Base-by-base conservation (phyloP, 2,113 vertebrate species). In the Orcinus orca region DNA sequence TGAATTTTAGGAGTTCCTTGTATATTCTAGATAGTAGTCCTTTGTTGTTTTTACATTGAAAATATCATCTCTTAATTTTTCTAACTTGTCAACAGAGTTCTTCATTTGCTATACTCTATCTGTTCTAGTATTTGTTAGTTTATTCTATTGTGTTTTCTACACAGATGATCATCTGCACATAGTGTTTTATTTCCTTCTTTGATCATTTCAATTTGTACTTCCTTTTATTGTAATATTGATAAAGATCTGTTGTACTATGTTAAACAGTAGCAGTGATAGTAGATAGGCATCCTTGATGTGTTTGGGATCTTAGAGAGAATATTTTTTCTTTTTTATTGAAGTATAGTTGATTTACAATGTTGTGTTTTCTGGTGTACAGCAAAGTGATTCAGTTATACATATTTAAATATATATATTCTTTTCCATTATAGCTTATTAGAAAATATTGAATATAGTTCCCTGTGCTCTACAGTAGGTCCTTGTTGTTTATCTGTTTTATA, bases 281-380 rank as follows among this genome's bases (percentile, higher is more conserved):
- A 86, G 15, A 10, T 67, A 90, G 33, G 44, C n/a, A 81, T 62
- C 74, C n/a, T 91, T 84, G 55, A 88, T 63, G 12, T 68, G n/a
- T 89, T 90, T 76, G 65, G 31, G 77, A 92, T 55, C 90, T 71
- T 93, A 76, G 60, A 96, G 63, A 55, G 44, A 88, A n/a, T 67
- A 63, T 41, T 47, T 53, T 77, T 77, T 33, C 44, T 77, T 77
- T 77, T 77, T 47, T 50, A 50, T 47, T 77, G 74, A 77, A 6
- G 29, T 33, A 20, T 33, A 77, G 29, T 77, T 77, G 44, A 50
- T 77, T 77, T 50, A 50, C 74, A 77, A 3, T 50, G 29, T 33
- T 76, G 73, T 50, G 44, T 50, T 77, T 77, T 77, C 74, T 33
- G 44, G 44, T 50, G 11, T 50, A 33, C 20, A 77, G 44, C 74